A percentile compares a stretch with the other conserved stretches of the same genome.
Evolutionary conservation across 2,888 invertebrate species (phyloP).

Genomic region (Diaphora mendica): DNA sequence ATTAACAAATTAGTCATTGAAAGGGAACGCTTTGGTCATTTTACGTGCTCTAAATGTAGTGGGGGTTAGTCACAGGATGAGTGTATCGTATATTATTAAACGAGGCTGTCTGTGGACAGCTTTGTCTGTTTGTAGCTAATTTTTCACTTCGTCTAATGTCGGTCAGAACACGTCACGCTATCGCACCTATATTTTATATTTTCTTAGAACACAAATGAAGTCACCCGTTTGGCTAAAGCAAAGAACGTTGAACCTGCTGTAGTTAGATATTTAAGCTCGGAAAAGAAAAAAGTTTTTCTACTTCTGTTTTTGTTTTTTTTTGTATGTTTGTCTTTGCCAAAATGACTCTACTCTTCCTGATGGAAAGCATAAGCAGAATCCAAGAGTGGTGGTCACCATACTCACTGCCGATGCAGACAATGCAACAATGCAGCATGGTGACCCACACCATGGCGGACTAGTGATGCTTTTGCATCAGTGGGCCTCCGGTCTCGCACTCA

Average conservation of each 20-base stretch:
- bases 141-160: neutral
- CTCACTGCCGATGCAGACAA: too few species aligned
- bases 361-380: too few species aligned
- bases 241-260: neutral
- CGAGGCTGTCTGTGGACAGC: slow-evolving; percentile 11
- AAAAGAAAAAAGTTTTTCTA: too few species aligned
- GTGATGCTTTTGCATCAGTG: too few species aligned
- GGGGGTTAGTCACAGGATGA: slow-evolving; percentile 1
- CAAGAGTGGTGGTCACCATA: too few species aligned
- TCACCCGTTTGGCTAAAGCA: neutral
- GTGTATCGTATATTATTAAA: slow-evolving; percentile 14
- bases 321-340: too few species aligned
- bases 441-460: too few species aligned
- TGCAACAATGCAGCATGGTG: too few species aligned
- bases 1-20: slow-evolving; percentile 4
- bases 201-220: slow-evolving; percentile 13
- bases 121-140: slow-evolving; percentile 10
- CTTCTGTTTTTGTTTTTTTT: too few species aligned
- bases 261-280: too few species aligned
- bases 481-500: too few species aligned
- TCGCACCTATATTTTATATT: neutral
- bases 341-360: too few species aligned
- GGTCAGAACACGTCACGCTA: neutral
- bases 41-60: neutral
- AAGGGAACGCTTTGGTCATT: neutral